Evolutionary conservation across 1,140 invertebrate species (phyloP), one percentile per base, ranked within the genome.

Genomic region (Aculops lycopersici): DNA sequence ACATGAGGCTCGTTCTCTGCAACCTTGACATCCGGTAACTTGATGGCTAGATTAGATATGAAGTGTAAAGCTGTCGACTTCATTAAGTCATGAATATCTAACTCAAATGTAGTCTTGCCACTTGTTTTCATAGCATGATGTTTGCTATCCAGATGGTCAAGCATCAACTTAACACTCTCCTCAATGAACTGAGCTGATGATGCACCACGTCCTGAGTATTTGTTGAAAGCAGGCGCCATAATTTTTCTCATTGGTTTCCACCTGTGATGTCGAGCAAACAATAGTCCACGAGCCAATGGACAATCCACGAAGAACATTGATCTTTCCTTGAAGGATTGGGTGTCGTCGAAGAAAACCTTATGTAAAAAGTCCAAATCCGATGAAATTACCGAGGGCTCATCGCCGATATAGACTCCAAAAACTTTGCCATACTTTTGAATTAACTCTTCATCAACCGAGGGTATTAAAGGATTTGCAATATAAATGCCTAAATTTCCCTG

Each of bases 351-450:
- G n/a, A 58, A 48, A n/a, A 58, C 42, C 15, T 54, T 46, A 18
- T 52, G 51, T 12, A 60, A 38, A 15, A 56, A 18, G 17, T 57
- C 52, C 21, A 53, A 35, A 39, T 60, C 55, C 3, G 43, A 42
- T 2, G 58, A 45, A 1, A 59, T 50, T 4, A 58, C 19, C 14
- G 40, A 46, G 4, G 56, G 55, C 24, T 44, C 45, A 13, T 42
- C 42, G 4, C 58, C 58, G 14, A 50, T 37, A 37, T 48, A 59
- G 38, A 49, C 58, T 5, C 58, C 58, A 40, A 55, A 58, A 12
- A 52, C 42, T 15, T 52, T 42, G 1, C 58, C 58, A 45, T 53
- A 58, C 18, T 50, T 18, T 36, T 50, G 36, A 3, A 51, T 40
- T 56, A 57, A 60, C 21, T 50, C 21, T 3, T 46, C 39, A 15